These are phyloP conservation scores for Spermophilus dauricus DNA, from an alignment of 2,113 vertebrate species.

Conservation along the genomic window DNA sequence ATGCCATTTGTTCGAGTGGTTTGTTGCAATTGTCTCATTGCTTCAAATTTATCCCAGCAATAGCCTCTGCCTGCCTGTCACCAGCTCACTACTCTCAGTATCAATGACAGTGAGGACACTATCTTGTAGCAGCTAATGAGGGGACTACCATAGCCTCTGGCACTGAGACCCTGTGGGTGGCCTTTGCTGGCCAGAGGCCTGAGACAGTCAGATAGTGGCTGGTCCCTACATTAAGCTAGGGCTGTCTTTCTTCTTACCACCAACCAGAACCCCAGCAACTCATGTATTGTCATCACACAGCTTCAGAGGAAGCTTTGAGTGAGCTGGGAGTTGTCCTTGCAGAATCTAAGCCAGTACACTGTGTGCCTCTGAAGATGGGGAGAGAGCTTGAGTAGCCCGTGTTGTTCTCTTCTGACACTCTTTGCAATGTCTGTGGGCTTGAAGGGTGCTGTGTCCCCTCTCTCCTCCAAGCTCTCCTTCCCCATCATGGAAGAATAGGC, in stretches of 20 bases:
- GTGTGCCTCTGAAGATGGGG: too few relatives aligned
- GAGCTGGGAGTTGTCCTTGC: not conserved
- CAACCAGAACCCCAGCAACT: not conserved
- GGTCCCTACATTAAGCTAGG: not conserved
- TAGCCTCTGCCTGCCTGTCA: not conserved
- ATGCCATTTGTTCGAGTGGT: not conserved
- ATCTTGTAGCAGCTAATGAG: not conserved
- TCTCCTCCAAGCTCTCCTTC: not conserved
- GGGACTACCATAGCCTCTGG: too few relatives aligned
- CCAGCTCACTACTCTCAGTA: not conserved
- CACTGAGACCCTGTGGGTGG: too few relatives aligned
- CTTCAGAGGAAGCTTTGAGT: not conserved
- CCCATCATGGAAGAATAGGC: not conserved
- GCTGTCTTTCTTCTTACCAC: not conserved
- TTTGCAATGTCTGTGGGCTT: not conserved
- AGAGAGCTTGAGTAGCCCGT: not conserved
- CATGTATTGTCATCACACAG: not conserved
- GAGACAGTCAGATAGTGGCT: too few relatives aligned
- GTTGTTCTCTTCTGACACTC: not conserved
- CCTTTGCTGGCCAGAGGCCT: not conserved
- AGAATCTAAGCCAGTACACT: not conserved
- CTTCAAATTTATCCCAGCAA: not conserved
- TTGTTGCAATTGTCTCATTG: not conserved
- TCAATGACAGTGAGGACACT: not conserved
- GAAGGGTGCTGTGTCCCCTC: not conserved